Conservation (phyloP, 1,140 invertebrate genomes). For the Solenopsis fugax region DNA sequence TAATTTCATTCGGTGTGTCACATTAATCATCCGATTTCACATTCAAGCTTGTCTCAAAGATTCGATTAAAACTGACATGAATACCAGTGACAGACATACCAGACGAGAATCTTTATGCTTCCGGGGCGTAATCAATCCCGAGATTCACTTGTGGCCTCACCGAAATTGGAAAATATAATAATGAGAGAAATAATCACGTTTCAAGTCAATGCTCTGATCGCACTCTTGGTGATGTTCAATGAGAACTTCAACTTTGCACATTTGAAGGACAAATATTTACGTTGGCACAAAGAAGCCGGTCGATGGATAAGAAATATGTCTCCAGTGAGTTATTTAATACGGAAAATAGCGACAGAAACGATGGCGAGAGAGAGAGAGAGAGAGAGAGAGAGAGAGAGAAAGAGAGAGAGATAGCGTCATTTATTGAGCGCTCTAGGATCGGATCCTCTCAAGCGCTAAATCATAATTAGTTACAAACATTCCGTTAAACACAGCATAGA, state of each 20-base stretch:
- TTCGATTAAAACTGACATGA: constrained; percentile 71
- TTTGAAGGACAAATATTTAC: neutral
- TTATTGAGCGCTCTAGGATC: no score
- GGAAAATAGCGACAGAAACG: constrained; percentile 17
- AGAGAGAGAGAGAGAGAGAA: neutral
- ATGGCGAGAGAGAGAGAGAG: no score
- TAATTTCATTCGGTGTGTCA: constrained; percentile 70
- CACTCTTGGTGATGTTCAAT: neutral
- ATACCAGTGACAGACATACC: constrained; percentile 68
- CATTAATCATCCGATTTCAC: constrained; percentile 67
- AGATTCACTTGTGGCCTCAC: constrained; percentile 31
- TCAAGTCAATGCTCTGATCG: constrained; percentile 59
- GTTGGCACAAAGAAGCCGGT: neutral
- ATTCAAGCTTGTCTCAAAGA: constrained; percentile 57
- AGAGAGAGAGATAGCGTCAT: neutral
- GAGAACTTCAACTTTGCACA: neutral
- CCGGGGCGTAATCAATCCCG: constrained; percentile 54
- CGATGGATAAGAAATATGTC: neutral
- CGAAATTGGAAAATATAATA: constrained; percentile 52
- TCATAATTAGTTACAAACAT: no score
- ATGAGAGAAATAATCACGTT: constrained; percentile 40
- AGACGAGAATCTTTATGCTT: constrained; percentile 48
- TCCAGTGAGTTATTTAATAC: neutral
- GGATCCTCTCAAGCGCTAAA: no score
- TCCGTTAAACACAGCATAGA: no score